Base-by-base conservation (phyloP, 2,888 invertebrate species). In the Minunthozetes semirufus region DNA sequence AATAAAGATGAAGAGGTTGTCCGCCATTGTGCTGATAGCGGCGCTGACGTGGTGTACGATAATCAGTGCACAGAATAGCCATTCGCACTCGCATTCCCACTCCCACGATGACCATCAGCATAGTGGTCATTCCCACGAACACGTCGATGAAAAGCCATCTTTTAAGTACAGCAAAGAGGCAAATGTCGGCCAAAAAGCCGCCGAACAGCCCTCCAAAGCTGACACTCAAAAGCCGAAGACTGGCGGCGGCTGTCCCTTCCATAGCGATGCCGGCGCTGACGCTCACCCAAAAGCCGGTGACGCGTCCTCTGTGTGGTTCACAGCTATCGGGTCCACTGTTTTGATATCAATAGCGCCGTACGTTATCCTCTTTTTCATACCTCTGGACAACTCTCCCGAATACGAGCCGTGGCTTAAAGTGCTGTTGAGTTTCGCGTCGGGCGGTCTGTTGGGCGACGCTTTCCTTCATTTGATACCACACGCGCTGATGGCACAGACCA, bases 391-490 rank as follows among this genome's bases (percentile, higher is more conserved):
- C 78, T 89, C 89, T 38, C 88, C 89, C 74, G 90, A 91, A 80
- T 90, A 92, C 82, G 88, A 92, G 82, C 91, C 94, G 0, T 85
- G 94, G 53, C 85, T 98, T 9, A 98, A 97, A 85, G 88, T 97
- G 76, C 86, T 96, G 70, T 84, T 96, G 66, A 93, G 94, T 19
- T 96, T 96, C 84, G 96, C 95, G 0, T 94, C 95, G 0, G 94
- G 96, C 61, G 94, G 99, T 66, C 86, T 99, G 17, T 86, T 99
- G 0, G 99, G 99, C 9, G 99, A 99, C 86, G 98, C 99, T 0
- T 99, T 99, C 83, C 87, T 99, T 8, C 99, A 99, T 85, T 86
- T 99, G 78, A 99, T 99, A 81, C 99, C 99, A 0, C 99, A 99
- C 84, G 96, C 99, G 13, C 59, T 80, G 66, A 17, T 77, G 17